These are phyloP conservation scores for Protobothrops flavoviridis DNA, from an alignment of 2,113 vertebrate genomes.

Conservation along the genomic window DNA sequence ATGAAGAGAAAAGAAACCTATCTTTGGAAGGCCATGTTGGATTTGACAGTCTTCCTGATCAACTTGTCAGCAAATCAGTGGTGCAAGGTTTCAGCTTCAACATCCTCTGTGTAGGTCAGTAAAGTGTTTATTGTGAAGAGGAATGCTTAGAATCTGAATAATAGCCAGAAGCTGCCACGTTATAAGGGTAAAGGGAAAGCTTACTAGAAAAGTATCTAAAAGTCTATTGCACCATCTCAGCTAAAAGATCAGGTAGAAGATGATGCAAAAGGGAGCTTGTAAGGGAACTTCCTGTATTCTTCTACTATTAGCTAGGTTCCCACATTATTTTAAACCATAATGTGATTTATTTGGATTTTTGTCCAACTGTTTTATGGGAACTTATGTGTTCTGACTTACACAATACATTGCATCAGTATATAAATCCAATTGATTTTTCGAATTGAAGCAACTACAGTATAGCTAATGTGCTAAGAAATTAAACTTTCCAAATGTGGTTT, in stretches of 20 bases:
- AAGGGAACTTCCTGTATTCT: neutral
- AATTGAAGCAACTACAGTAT: neutral
- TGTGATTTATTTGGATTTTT: neutral
- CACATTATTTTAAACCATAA: neutral
- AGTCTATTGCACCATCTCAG: neutral
- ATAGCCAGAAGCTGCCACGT: neutral
- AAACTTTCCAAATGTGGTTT: neutral
- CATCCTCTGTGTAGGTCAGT: conserved; percentile 98
- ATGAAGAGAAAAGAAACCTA: conserved; percentile 88
- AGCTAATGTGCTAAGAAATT: neutral
- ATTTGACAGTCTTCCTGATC: conserved; percentile 96
- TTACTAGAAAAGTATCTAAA: neutral
- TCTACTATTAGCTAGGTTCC: neutral
- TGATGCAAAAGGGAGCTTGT: neutral
- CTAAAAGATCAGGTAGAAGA: neutral
- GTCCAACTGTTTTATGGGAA: neutral
- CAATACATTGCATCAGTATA: neutral
- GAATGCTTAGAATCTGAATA: neutral
- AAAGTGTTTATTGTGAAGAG: neutral
- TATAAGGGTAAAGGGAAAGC: neutral
- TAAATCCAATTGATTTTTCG: neutral
- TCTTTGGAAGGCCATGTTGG: conserved; percentile 93
- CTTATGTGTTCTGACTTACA: neutral
- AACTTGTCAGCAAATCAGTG: conserved; percentile 98
- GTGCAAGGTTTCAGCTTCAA: conserved; percentile 98